Percentiles rank a stretch among this genome's conserved stretches.
These are phyloP conservation scores for Strigamia crassipes DNA, from an alignment of 2,888 invertebrate genomes.

Conservation along the genomic window DNA sequence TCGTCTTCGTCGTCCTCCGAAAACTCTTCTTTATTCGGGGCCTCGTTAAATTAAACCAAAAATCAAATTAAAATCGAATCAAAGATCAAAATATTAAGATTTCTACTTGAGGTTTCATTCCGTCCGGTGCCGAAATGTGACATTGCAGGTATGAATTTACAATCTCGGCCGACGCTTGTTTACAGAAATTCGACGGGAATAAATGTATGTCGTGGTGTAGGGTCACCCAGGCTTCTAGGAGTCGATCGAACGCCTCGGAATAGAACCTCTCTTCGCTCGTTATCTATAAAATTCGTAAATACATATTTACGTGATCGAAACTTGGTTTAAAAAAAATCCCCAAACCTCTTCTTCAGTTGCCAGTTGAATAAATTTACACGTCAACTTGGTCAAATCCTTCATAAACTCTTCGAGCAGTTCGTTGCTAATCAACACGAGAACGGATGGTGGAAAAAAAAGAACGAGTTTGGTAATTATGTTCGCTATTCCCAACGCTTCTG, in stretches of 20 bases:
- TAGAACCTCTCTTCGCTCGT: constrained; percentile 63
- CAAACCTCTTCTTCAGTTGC: constrained; percentile 68
- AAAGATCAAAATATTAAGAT: background rate
- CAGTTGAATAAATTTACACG: constrained; percentile 68
- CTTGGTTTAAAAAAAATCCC: constrained; percentile 58
- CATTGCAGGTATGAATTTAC: constrained; percentile 80
- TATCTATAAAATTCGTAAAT: background rate
- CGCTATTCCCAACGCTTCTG: constrained; percentile 72
- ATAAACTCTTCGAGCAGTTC: constrained; percentile 65
- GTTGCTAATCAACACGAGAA: constrained; percentile 61
- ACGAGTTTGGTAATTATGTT: constrained; percentile 69
- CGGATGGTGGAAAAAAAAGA: constrained; percentile 64
- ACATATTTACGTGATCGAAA: background rate
- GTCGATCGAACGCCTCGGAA: constrained; percentile 71
- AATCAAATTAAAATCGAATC: background rate
- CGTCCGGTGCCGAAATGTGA: constrained; percentile 81
- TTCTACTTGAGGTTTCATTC: constrained; percentile 61
- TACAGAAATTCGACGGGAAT: constrained; percentile 60
- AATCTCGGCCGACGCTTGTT: constrained; percentile 62
- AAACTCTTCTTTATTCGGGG: constrained; percentile 62
- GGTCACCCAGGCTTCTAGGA: constrained; percentile 71
- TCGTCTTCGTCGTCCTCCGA: constrained; percentile 71
- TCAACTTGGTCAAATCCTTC: constrained; percentile 67
- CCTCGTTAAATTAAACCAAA: constrained; percentile 31
- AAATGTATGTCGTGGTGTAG: constrained; percentile 62